Evolutionary conservation across 2,888 invertebrate species (phyloP).

Genomic region (Epistrophe eligans): DNA sequence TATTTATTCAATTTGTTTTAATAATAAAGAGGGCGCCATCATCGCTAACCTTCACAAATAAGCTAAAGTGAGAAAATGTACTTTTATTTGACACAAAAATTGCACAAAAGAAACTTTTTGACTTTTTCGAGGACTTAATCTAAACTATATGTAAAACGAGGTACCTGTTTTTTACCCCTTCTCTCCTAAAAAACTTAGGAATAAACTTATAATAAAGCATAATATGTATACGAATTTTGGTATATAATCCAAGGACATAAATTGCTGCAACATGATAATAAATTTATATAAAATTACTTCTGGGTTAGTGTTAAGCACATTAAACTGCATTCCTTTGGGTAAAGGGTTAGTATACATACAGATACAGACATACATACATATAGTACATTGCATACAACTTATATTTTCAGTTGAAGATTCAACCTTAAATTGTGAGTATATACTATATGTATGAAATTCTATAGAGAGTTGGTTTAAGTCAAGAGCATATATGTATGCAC

Average conservation of each 20-base stretch:
- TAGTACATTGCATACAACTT: background rate
- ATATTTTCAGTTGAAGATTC: conserved; percentile 8
- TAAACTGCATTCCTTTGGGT: conserved; percentile 35
- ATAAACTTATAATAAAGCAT: conserved; percentile 16
- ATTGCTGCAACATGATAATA: conserved; percentile 66
- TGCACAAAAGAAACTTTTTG: no score
- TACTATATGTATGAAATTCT: background rate
- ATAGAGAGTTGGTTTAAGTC: background rate
- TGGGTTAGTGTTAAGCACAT: conserved; percentile 47
- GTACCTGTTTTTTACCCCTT: no score
- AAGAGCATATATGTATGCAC: no score
- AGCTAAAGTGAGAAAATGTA: no score
- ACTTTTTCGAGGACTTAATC: no score
- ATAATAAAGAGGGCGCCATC: no score
- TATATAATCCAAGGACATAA: conserved; percentile 51
- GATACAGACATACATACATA: background rate
- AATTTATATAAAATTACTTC: conserved; percentile 69
- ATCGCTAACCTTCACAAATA: no score
- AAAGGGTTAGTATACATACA: background rate
- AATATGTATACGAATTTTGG: conserved; percentile 30
- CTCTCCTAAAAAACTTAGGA: conserved; percentile 4
- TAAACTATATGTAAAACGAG: no score
- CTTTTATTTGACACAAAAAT: no score
- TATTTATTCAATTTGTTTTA: no score
- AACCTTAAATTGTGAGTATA: conserved; percentile 26